These are phyloP conservation scores for Salarias fasciatus DNA, from an alignment of 2,797 vertebrate species.

Conservation along the genomic window DNA sequence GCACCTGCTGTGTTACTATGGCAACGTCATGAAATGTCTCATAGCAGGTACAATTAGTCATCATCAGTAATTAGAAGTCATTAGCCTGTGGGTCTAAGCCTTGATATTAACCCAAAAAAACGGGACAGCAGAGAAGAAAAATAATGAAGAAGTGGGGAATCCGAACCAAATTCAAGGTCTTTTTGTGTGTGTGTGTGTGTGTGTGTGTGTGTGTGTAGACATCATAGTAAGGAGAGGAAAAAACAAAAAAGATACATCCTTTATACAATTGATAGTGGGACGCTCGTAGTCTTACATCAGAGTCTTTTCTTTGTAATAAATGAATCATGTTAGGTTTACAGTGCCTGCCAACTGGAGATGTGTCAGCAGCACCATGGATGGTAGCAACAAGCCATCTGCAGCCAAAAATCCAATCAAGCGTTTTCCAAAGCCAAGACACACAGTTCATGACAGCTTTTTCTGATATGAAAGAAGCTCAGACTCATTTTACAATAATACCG, in stretches of 20 bases:
- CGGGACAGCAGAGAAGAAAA: background rate
- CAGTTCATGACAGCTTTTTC: background rate
- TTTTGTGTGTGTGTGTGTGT: background rate
- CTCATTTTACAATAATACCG: background rate
- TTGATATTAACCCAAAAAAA: conserved; percentile 36
- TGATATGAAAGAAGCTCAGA: background rate
- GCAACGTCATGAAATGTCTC: conserved; percentile 44
- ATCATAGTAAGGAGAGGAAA: background rate
- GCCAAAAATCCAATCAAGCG: background rate
- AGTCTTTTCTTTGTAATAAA: background rate
- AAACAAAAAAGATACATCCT: background rate
- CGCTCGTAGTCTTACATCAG: background rate
- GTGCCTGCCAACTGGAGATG: background rate
- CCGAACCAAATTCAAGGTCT: background rate
- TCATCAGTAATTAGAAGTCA: conserved; percentile 61
- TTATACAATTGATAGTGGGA: background rate
- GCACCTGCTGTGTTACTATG: conserved; percentile 56
- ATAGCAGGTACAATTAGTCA: conserved; percentile 42
- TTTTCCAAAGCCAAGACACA: background rate
- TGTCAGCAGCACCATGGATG: conserved; percentile 36
- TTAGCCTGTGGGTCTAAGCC: conserved; percentile 26
- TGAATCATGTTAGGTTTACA: background rate
- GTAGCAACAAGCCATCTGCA: background rate
- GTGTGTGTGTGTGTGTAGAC: background rate
- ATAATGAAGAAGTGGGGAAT: no score